phyloP scores from a whole-genome alignment of 1,140 invertebrate genomes.

The Heliconius eleuchia region DNA sequence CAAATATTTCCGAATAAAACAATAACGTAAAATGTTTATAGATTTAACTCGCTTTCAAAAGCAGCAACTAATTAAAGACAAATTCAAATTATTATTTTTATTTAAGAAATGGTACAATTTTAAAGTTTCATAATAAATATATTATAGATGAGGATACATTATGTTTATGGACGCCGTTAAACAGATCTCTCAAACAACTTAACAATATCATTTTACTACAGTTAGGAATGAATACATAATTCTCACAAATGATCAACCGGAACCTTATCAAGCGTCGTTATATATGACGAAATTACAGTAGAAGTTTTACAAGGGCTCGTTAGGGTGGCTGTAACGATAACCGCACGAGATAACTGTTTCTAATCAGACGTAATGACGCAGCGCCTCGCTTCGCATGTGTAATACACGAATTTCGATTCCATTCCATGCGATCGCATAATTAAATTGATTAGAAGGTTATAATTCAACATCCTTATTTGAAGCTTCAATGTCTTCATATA shows the following conservation, averaged over 20 bases:
- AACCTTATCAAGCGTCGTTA: conserved; percentile 60
- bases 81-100: background rate
- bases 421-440: conserved; percentile 24
- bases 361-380: conserved; percentile 72
- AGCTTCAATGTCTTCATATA: background rate
- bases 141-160: background rate
- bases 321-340: conserved; percentile 68
- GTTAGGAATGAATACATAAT: conserved; percentile 55
- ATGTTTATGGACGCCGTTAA: background rate
- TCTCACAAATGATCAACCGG: conserved; percentile 62
- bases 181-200: conserved; percentile 21
- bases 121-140: background rate
- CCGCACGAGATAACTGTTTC: conserved; percentile 72
- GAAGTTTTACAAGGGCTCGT: conserved; percentile 74
- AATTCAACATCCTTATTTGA: background rate
- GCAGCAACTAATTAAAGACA: background rate
- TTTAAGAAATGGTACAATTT: background rate
- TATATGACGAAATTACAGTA: conserved; percentile 66
- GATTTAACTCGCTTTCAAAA: background rate
- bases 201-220: conserved; percentile 37
- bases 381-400: conserved; percentile 39
- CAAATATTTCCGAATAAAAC: conserved; percentile 37
- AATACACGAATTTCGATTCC: conserved; percentile 26
- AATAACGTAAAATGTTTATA: background rate
- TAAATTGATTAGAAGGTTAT: conserved; percentile 19